Percentiles rank a stretch among this genome's conserved stretches.
Evolutionary conservation across 2,797 vertebrate genomes (phyloP).

Genomic region (Notolepis coatsorum): DNA sequence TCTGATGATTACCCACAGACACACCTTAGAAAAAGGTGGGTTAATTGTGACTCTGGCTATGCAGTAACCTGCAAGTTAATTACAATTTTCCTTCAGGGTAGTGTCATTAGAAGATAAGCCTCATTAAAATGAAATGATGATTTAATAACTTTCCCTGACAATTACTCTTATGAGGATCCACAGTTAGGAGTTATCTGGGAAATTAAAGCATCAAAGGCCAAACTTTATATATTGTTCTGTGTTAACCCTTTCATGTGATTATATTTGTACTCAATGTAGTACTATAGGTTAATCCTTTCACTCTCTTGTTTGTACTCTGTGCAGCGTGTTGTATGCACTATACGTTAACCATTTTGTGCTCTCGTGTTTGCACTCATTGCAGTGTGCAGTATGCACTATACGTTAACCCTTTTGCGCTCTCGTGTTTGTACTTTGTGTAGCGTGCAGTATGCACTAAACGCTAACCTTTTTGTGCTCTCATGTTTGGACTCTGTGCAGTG

Average conservation of each 20-base stretch:
- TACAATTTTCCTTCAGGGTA: constrained; percentile 75
- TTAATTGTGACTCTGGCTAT: constrained; percentile 71
- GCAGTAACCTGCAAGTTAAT: constrained; percentile 80
- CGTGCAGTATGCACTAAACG: no score
- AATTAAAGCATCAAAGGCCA: constrained; percentile 50
- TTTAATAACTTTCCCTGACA: constrained; percentile 74
- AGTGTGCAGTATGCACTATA: no score
- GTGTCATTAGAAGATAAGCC: constrained; percentile 72
- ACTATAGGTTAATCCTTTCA: not conserved
- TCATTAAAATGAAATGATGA: constrained; percentile 79
- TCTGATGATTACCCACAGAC: constrained; percentile 67
- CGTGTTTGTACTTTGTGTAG: no score
- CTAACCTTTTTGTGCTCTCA: no score
- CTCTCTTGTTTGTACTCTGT: not conserved
- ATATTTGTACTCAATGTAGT: no score
- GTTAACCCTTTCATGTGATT: constrained; percentile 3
- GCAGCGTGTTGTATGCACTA: not conserved
- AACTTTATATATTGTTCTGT: constrained; percentile 2
- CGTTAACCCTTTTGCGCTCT: no score
- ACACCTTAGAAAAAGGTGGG: constrained; percentile 64
- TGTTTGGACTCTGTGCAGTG: no score
- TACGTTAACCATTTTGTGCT: no score
- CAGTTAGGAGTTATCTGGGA: constrained; percentile 35
- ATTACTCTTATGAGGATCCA: constrained; percentile 61
- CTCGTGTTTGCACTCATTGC: no score